Evolutionary conservation across 92 coral and sea anemone species (phyloP).

Genomic region (Porites evermanni): DNA sequence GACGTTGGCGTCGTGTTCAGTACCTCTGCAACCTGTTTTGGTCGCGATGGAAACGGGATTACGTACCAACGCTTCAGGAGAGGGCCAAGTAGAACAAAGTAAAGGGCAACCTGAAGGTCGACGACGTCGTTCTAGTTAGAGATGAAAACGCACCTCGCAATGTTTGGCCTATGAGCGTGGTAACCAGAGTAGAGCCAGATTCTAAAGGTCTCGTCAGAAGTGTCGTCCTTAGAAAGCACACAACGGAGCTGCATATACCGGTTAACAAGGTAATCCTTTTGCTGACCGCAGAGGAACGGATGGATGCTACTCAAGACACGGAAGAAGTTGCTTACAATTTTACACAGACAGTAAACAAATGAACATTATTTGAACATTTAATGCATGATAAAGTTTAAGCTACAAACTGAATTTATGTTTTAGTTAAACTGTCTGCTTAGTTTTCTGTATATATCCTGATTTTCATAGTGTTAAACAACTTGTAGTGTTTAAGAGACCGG

Average conservation of each 20-base stretch:
- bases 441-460: no score
- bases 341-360: no score
- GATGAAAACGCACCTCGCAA: slow-evolving; percentile 32
- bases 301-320: no score
- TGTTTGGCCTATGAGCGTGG: no score
- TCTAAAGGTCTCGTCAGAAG: slow-evolving; percentile 50
- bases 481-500: no score
- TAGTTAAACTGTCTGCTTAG: no score
- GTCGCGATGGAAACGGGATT: slow-evolving; percentile 50
- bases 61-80: slow-evolving; percentile 23
- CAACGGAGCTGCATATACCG: slow-evolving; percentile 35
- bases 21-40: slow-evolving; percentile 47
- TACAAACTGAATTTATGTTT: no score
- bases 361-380: no score
- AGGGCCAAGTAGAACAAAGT: slow-evolving; percentile 33
- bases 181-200: slow-evolving; percentile 12
- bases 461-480: no score
- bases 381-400: no score
- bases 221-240: slow-evolving; percentile 21
- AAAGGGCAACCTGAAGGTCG: slow-evolving; percentile 40
- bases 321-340: no score
- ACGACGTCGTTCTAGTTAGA: slow-evolving; percentile 32
- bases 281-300: not conserved
- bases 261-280: slow-evolving; percentile 28
- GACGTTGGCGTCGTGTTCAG: slow-evolving; percentile 47